Evolutionary conservation across 2,113 vertebrate genomes (phyloP), one percentile per base, ranked within the genome.

Genomic region (Scatophagus argus): DNA sequence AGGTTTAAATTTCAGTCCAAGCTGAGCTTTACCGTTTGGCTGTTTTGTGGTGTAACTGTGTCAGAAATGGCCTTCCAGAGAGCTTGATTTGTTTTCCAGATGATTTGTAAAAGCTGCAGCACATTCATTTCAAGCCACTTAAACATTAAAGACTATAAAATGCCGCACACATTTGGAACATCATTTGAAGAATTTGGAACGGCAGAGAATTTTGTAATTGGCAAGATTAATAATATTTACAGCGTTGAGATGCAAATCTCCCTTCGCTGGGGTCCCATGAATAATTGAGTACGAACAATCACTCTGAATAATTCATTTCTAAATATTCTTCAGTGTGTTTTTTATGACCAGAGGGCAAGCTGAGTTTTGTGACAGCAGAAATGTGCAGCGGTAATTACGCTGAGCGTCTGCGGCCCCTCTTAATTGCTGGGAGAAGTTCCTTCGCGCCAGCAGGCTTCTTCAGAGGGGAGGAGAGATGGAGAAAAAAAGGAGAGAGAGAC

Each of bases 141-240:
- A 90, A 91, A 93, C 91, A 91, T 91, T 91, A 93, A 93, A 94
- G 86, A 77, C 90, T 75, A 66, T 87, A 90, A 90, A 90, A 77
- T 55, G 81, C 76, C 34, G 29, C 75, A 47, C 87, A 82, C 85
- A 87, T 94, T 91, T 77, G 74, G 86, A 91, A 86, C 87, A 89
- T 92, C 91, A 93, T 93, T 87, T 88, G 84, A 90, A 88, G 89
- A 92, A 92, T 93, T 91, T 79, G 85, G 83, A 88, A 89, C 80
- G 83, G 89, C 87, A 89, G 89, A 91, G 87, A 93, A 92, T 93
- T 94, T 93, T 90, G 92, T 94, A 93, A 94, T 94, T 94, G 94
- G 92, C 91, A 90, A 93, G 88, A 94, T 94, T 93, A 93, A 94
- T 93, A 94, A 93, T 93, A 94, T 94, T 94, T 95, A 94, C 93